Conservation (phyloP, 1,140 invertebrate genomes). For the Orius laevigatus region DNA sequence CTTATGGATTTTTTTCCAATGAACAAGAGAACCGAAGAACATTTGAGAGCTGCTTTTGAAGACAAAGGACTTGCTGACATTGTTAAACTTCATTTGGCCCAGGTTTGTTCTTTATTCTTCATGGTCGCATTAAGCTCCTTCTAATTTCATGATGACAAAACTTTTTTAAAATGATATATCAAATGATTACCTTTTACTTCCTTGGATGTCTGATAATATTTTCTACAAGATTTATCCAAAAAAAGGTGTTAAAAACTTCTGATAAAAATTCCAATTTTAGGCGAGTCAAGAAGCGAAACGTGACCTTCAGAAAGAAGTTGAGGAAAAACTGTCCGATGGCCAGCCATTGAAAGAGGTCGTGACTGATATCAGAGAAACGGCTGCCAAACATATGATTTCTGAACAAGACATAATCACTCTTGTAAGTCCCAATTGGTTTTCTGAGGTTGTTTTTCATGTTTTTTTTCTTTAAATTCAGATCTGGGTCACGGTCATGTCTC, state of each 20-base stretch:
- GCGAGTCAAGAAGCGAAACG: conserved; percentile 72
- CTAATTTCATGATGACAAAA: conserved; percentile 5
- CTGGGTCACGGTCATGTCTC: conserved; percentile 85
- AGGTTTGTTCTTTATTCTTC: conserved; percentile 27
- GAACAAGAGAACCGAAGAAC: conserved; percentile 80
- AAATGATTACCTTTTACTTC: conserved; percentile 4
- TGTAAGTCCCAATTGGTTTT: conserved; percentile 25
- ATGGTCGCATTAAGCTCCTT: neutral
- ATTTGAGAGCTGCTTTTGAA: conserved; percentile 68
- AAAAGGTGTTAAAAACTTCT: neutral
- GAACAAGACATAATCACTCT: conserved; percentile 72
- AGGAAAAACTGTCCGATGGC: conserved; percentile 68
- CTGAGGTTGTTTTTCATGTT: neutral
- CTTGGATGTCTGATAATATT: conserved; percentile 7
- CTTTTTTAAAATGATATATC: conserved; percentile 3
- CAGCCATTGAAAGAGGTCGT: conserved; percentile 66
- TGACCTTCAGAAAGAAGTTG: conserved; percentile 54
- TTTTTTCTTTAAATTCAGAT: conserved; percentile 34
- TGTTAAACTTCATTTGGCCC: conserved; percentile 76
- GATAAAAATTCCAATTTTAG: conserved; percentile 21
- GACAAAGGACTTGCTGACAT: conserved; percentile 73
- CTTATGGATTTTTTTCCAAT: conserved; percentile 83
- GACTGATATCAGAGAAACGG: conserved; percentile 68
- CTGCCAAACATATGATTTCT: conserved; percentile 58
- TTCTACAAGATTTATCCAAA: conserved; percentile 1